Conservation (phyloP, 1,140 invertebrate species). For the Oryzaephilus surinamensis region DNA sequence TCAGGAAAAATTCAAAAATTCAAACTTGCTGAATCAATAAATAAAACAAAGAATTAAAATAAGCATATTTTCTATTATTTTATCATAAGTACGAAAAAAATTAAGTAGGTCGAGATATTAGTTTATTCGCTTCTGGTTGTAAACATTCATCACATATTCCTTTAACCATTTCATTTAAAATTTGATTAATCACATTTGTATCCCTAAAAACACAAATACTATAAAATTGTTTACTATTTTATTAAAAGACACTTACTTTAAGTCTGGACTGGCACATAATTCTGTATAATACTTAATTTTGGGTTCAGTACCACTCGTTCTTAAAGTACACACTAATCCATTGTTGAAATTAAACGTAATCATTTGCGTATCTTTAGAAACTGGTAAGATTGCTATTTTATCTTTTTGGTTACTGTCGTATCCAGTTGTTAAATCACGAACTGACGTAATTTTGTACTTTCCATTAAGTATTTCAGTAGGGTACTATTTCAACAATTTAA, state of each 20-base stretch:
- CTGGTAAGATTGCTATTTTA: slow-evolving; percentile 65
- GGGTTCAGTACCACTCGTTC: slow-evolving; percentile 97
- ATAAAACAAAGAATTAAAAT: too few relatives aligned
- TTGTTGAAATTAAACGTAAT: slow-evolving; percentile 91
- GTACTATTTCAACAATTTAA: slow-evolving; percentile 48
- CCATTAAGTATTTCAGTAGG: slow-evolving; percentile 57
- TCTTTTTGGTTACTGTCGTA: slow-evolving; percentile 68
- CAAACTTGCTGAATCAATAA: slow-evolving; percentile 48
- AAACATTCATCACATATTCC: slow-evolving; percentile 71
- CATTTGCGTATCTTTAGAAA: slow-evolving; percentile 78
- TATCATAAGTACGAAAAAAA: not conserved
- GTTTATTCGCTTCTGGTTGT: slow-evolving; percentile 63
- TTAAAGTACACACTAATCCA: slow-evolving; percentile 75
- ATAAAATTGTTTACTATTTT: not conserved
- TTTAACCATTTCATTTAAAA: slow-evolving; percentile 65
- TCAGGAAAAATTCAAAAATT: slow-evolving; percentile 79
- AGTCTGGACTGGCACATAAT: slow-evolving; percentile 59
- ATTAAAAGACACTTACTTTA: slow-evolving; percentile 42
- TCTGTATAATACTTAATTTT: slow-evolving; percentile 98
- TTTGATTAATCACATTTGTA: slow-evolving; percentile 47
- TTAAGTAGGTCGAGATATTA: slow-evolving; percentile 38
- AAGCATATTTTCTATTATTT: not conserved
- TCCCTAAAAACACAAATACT: slow-evolving; percentile 48
- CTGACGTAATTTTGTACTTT: slow-evolving; percentile 57
- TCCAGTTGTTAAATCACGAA: slow-evolving; percentile 85